Evolutionary conservation across 2,113 vertebrate species (phyloP).

Genomic region (Paradisaea rubra): DNA sequence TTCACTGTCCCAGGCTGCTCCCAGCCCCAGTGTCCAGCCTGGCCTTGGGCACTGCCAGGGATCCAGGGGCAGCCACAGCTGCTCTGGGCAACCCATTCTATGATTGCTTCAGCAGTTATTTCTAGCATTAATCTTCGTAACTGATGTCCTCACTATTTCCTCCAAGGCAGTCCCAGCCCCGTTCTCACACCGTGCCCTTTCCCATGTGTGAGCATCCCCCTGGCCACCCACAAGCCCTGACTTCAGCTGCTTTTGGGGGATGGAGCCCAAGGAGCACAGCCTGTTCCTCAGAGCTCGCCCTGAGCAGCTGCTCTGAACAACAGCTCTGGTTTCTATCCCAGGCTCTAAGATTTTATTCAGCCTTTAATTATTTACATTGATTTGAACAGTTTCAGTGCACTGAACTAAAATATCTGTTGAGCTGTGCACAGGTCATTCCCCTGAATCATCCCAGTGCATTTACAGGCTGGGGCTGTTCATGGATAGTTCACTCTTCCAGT

Average conservation of each 20-base stretch:
- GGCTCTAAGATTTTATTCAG: neutral
- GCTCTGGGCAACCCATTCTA: neutral
- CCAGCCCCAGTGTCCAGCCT: fast-evolving
- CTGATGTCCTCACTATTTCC: neutral
- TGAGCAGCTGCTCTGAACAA: neutral
- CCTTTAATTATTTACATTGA: neutral
- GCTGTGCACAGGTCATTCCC: neutral
- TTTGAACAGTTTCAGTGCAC: neutral
- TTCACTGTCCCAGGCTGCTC: neutral
- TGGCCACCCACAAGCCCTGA: neutral
- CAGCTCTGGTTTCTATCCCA: neutral
- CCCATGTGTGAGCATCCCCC: neutral
- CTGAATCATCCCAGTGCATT: neutral
- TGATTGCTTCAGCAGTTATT: neutral
- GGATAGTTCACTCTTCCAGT: neutral
- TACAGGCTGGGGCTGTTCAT: neutral
- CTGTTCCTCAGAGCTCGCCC: neutral
- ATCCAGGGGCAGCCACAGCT: neutral
- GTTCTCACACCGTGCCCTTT: fast-evolving
- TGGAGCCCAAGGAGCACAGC: neutral
- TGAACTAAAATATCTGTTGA: neutral
- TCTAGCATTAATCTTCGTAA: neutral
- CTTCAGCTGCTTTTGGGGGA: neutral
- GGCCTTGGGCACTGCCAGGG: neutral
- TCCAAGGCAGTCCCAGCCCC: neutral